Evolutionary conservation across 2,113 vertebrate species (phyloP).

Genomic region (Lipophrys pholis): DNA sequence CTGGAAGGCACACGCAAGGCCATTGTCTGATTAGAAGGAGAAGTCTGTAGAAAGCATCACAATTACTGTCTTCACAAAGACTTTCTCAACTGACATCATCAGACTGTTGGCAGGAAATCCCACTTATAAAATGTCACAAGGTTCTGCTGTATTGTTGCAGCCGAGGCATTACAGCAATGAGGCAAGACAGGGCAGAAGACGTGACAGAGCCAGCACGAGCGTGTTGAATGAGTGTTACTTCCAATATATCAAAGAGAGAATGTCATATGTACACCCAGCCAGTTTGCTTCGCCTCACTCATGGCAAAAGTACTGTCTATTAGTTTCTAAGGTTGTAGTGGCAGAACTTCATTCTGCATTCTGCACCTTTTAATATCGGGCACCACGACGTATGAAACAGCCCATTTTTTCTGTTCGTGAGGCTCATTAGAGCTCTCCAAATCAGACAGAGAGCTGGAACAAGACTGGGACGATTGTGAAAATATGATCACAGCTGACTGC

Average conservation of each 20-base stretch:
- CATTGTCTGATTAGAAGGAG: not conserved
- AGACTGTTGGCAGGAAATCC: not conserved
- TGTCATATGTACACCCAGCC: not conserved
- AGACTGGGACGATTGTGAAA: too few species aligned
- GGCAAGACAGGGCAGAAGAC: not conserved
- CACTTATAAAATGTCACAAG: conserved; percentile 13
- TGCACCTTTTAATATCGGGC: too few species aligned
- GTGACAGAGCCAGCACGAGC: not conserved
- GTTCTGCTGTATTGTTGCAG: not conserved
- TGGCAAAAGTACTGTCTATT: not conserved
- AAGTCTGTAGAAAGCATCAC: not conserved
- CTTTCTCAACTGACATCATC: not conserved
- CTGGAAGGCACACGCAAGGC: not conserved
- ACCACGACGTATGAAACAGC: too few species aligned
- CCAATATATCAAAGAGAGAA: not conserved
- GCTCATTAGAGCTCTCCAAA: too few species aligned
- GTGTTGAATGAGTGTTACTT: not conserved
- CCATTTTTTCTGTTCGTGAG: too few species aligned
- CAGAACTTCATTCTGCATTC: not conserved
- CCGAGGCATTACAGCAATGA: not conserved
- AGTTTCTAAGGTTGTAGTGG: not conserved
- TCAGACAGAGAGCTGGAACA: too few species aligned
- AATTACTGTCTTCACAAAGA: not conserved
- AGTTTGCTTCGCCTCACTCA: not conserved
- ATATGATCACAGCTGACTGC: too few species aligned